These are phyloP conservation scores for Thyatira batis DNA, from an alignment of 2,888 invertebrate genomes.

Conservation along the genomic window DNA sequence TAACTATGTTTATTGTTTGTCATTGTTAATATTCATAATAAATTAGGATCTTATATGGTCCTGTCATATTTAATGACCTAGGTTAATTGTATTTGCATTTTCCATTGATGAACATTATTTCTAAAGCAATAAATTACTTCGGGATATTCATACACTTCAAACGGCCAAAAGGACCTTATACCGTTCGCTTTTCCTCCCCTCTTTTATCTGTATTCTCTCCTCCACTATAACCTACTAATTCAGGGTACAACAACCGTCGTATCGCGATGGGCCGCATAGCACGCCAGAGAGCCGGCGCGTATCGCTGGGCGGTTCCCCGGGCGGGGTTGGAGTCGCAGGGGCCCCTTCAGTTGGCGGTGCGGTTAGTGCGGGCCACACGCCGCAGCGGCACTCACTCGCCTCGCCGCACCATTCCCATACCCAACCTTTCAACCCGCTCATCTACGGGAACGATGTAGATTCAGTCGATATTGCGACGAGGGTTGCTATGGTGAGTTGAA, in stretches of 20 bases:
- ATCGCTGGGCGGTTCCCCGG: conserved; percentile 48
- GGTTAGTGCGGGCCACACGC: conserved; percentile 58
- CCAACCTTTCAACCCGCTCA: conserved; percentile 91
- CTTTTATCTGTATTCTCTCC: too few relatives aligned
- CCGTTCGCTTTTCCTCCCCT: too few relatives aligned
- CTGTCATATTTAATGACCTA: too few relatives aligned
- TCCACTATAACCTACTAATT: too few relatives aligned
- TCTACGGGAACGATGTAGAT: conserved; percentile 97
- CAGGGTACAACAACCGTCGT: conserved; percentile 64
- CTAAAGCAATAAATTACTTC: too few relatives aligned
- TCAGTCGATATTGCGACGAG: conserved; percentile 99
- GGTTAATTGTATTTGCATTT: too few relatives aligned
- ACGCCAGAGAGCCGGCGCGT: conserved; percentile 72
- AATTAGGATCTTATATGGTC: too few relatives aligned
- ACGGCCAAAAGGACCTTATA: too few relatives aligned
- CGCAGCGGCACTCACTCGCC: conserved; percentile 71
- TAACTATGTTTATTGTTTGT: too few relatives aligned
- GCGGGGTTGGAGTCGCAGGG: conserved; percentile 64
- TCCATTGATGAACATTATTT: too few relatives aligned
- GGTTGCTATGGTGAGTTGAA: conserved; percentile 84
- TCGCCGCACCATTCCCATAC: conserved; percentile 63
- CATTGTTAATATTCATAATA: too few relatives aligned
- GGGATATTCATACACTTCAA: too few relatives aligned
- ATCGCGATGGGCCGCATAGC: conserved; percentile 58
- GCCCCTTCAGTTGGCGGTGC: conserved; percentile 45